Conservation (phyloP, 2,113 vertebrate genomes). For the Abramis brama region DNA sequence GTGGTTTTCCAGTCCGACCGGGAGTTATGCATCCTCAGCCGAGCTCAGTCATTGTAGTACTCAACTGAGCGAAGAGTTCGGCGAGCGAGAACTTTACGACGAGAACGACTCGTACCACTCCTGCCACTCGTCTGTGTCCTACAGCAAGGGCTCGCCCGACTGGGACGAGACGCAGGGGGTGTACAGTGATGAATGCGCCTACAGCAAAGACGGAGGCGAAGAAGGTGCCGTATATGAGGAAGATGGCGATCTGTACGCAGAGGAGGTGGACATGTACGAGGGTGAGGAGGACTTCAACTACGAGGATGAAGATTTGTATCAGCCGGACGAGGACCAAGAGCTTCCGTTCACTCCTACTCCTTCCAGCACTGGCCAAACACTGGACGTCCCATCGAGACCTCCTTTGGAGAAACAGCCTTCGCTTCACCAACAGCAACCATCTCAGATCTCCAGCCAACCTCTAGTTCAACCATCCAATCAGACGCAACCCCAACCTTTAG, state of each 20-base stretch:
- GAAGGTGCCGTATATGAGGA: conserved; percentile 79
- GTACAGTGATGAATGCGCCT: conserved; percentile 85
- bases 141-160: conserved; percentile 88
- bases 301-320: conserved; percentile 76
- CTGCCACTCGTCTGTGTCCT: conserved; percentile 96
- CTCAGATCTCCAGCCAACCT: conserved; percentile 57
- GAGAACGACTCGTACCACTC: conserved; percentile 97
- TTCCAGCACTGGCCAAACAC: conserved; percentile 59
- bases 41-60: conserved; percentile 95
- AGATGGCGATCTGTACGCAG: conserved; percentile 73
- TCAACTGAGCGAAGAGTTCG: conserved; percentile 92
- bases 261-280: conserved; percentile 74
- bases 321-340: conserved; percentile 75
- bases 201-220: conserved; percentile 87
- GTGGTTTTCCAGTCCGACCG: conserved; percentile 80
- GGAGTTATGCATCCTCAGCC: conserved; percentile 91
- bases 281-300: conserved; percentile 73
- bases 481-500: conserved; percentile 55
- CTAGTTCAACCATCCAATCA: conserved; percentile 61
- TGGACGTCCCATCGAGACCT: conserved; percentile 69
- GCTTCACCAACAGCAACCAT: conserved; percentile 72
- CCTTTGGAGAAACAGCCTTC: conserved; percentile 79
- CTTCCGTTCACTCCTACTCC: conserved; percentile 76
- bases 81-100: conserved; percentile 87
- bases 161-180: conserved; percentile 89